A percentile compares a stretch with the other conserved stretches of the same genome.
Evolutionary conservation across 2,113 vertebrate genomes (phyloP).

Genomic region (Rhineura floridana): DNA sequence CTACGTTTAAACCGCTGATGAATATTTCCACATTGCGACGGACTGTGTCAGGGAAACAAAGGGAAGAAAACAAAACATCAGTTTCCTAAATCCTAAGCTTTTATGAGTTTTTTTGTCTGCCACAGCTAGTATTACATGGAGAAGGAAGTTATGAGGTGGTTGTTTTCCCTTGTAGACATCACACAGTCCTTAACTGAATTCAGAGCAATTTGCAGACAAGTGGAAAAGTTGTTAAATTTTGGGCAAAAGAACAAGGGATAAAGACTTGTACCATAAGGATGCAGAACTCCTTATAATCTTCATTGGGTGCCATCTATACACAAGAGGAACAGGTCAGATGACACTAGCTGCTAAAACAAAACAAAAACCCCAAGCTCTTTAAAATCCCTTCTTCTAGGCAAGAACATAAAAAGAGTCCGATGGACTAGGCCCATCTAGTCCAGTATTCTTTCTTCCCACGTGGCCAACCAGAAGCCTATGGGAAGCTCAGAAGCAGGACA

Average conservation of each 20-base stretch:
- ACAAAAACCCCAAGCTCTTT: neutral
- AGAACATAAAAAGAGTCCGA: no score
- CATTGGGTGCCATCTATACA: neutral
- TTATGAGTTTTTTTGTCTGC: neutral
- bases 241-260: neutral
- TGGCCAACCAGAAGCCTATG: no score
- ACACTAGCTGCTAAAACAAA: neutral
- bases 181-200: neutral
- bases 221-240: neutral
- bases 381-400: neutral
- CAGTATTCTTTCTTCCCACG: no score
- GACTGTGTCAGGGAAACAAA: slow-evolving; percentile 2
- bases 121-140: neutral
- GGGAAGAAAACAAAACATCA: slow-evolving; percentile 4
- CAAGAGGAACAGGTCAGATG: neutral
- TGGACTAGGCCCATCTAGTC: no score
- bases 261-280: neutral
- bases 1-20: neutral
- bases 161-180: neutral
- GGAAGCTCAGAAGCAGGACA: no score
- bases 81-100: slow-evolving; percentile 17
- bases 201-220: slow-evolving; percentile 19
- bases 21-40: slow-evolving; percentile 19
- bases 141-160: neutral
- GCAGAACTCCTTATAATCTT: neutral